Conservation (phyloP, 2,797 vertebrate species). For the Phylloscopus collybita region DNA sequence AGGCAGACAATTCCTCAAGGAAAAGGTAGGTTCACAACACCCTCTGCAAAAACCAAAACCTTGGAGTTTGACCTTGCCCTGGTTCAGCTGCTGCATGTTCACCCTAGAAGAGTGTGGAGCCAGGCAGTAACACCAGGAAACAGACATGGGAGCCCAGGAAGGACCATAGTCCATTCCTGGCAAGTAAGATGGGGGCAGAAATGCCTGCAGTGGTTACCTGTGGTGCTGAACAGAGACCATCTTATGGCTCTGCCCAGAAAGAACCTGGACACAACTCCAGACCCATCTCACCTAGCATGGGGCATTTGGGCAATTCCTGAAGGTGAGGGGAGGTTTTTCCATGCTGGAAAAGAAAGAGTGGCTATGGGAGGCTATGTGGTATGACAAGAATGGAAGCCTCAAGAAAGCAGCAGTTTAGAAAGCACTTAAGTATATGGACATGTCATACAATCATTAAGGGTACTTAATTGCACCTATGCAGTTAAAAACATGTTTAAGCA, state of each 20-base stretch:
- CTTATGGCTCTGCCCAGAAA: neutral
- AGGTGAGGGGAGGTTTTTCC: neutral
- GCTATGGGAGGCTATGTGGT: neutral
- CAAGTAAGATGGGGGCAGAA: neutral
- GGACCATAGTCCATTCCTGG: no score
- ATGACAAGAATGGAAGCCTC: neutral
- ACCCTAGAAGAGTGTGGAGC: neutral
- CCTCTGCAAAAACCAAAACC: neutral
- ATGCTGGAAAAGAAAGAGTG: neutral
- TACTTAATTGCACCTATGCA: neutral
- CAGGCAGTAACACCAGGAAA: neutral
- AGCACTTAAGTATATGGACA: neutral
- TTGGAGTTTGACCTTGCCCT: neutral
- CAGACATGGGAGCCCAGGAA: neutral
- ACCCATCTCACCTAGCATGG: neutral
- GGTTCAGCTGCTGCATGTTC: fast-evolving
- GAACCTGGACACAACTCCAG: neutral
- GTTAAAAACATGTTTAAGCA: conserved; percentile 1
- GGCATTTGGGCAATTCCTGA: neutral
- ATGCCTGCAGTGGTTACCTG: neutral
- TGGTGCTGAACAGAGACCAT: fast-evolving
- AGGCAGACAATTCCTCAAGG: neutral
- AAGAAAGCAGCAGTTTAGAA: neutral
- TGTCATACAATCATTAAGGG: neutral
- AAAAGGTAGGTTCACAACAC: neutral